Evolutionary conservation across 2,888 invertebrate species (phyloP).

Genomic region (Geotrupes spiniger): DNA sequence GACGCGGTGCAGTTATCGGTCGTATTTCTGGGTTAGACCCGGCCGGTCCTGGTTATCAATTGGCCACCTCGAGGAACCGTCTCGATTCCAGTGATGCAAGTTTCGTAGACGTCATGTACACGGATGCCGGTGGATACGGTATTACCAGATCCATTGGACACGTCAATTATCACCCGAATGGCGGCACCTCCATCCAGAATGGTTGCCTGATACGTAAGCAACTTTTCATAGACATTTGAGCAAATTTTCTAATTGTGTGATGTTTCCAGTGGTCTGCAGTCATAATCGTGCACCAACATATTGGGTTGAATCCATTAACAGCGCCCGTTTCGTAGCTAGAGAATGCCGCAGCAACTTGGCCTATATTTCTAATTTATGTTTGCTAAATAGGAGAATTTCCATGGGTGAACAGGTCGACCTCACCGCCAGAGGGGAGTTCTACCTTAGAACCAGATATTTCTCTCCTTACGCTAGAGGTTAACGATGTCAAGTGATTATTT

Average conservation of each 20-base stretch:
- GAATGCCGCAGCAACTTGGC: background rate
- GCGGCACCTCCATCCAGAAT: constrained; percentile 61
- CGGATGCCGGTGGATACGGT: constrained; percentile 62
- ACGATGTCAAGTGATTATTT: too few species aligned
- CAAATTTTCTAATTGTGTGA: background rate
- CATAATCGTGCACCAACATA: constrained; percentile 1
- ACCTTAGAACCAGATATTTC: constrained; percentile 6
- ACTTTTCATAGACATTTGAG: background rate
- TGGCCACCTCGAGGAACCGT: constrained; percentile 42
- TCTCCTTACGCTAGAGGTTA: too few species aligned
- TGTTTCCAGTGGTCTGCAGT: background rate
- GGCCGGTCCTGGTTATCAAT: constrained; percentile 59
- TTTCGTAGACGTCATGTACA: constrained; percentile 71
- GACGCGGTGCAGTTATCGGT: constrained; percentile 14
- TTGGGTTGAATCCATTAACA: background rate
- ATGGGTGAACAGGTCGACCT: background rate
- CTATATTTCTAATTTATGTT: background rate
- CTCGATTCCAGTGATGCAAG: constrained; percentile 63
- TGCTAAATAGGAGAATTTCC: background rate
- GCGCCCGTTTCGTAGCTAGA: background rate
- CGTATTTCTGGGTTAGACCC: constrained; percentile 53
- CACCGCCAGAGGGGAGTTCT: constrained; percentile 8
- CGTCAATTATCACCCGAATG: constrained; percentile 70
- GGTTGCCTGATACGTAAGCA: constrained; percentile 51
- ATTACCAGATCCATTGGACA: constrained; percentile 60